These are phyloP conservation scores for Zhuqinia jingwanae DNA, from an alignment of 2,888 invertebrate genomes.

Conservation along the genomic window DNA sequence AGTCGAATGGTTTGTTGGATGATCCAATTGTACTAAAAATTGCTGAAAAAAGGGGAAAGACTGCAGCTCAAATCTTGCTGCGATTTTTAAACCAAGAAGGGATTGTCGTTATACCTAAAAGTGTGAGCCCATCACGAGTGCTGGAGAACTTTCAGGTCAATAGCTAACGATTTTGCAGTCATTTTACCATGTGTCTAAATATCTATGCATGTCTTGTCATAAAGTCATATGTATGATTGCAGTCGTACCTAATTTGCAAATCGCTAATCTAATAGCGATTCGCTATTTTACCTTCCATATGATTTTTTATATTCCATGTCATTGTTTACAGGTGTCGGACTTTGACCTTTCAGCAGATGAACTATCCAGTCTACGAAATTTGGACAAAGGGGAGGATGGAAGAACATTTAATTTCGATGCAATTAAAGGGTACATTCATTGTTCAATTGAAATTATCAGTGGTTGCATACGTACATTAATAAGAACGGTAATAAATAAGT, in stretches of 20 bases:
- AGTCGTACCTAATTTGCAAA: too few species aligned
- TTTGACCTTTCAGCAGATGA: constrained; percentile 86
- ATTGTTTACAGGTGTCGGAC: constrained; percentile 85
- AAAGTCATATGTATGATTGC: neutral
- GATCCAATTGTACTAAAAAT: constrained; percentile 80
- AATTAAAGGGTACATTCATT: neutral
- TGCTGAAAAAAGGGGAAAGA: constrained; percentile 84
- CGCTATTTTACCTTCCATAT: too few species aligned
- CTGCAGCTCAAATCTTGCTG: constrained; percentile 89
- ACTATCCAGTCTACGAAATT: constrained; percentile 83
- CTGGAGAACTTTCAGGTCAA: constrained; percentile 87
- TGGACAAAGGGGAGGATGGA: constrained; percentile 86
- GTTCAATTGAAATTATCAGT: neutral
- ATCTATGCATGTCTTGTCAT: neutral
- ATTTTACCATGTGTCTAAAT: neutral
- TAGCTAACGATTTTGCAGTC: too few species aligned
- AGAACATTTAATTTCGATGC: constrained; percentile 83
- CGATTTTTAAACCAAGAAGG: constrained; percentile 88
- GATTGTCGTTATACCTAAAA: constrained; percentile 91
- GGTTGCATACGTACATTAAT: too few species aligned
- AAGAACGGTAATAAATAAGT: too few species aligned
- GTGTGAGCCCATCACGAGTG: constrained; percentile 87
- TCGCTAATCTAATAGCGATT: too few species aligned
- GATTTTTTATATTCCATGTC: too few species aligned
- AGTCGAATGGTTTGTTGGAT: constrained; percentile 76